Base-by-base conservation (phyloP, 1,140 invertebrate genomes). In the Solenopsis invicta region DNA sequence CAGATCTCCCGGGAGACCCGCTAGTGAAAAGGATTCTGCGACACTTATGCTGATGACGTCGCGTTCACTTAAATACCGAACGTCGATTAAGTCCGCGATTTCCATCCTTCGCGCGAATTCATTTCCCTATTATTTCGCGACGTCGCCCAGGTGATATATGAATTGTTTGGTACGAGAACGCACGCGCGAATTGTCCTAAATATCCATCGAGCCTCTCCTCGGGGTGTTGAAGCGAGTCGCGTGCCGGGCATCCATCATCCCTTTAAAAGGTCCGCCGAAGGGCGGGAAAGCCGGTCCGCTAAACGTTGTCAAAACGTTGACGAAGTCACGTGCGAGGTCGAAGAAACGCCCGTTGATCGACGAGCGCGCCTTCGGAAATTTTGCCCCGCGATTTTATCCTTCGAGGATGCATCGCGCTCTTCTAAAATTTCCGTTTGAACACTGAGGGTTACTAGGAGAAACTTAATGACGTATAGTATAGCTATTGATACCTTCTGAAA, bases 121-220 rank as follows among this genome's bases (percentile, higher is more conserved):
- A 95, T 95, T 95, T 95, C 95, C 95, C 94, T 95, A 95, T 95
- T 95, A 95, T 95, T 95, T 93, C 95, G 89, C 92, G 74, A 91
- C 93, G 94, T 95, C 95, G 91, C 88, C 76, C 87, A 72, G 75
- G 93, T 94, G 95, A 95, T 95, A 93, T 95, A 95, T 95, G 95
- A 95, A 95, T 95, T 95, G 94, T 94, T 95, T 94, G 94, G 94
- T 94, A 95, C 87, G 84, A 77, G 64, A 50, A 88, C 77, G 87
- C 90, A 91, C 86, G 91, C 86, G 93, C 91, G 89, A 93, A 93
- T 92, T 91, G 90, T 93, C 89, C 90, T 91, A 93, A 93, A 91
- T 81, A 90, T 88, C 89, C 64, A 84, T 61, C 87, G 56, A 59
- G 71, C 37, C 85, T 89, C 56, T 81, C 87, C 90, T 92, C 92